phyloP scores from a whole-genome alignment of 2,797 vertebrate species.

The Brachymystax lenok region DNA sequence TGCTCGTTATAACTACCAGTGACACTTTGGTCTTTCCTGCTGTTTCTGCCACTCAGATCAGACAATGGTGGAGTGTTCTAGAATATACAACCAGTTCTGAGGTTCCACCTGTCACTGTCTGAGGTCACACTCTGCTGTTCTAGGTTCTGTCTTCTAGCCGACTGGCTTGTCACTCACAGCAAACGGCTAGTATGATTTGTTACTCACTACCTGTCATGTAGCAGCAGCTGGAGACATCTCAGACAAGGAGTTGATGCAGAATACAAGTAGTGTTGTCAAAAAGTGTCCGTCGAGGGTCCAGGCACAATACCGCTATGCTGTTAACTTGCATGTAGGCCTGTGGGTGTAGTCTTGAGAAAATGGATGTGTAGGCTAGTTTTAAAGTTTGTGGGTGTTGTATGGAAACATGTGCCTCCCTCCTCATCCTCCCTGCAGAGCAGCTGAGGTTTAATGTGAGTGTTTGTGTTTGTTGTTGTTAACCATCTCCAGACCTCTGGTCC shows the following conservation, averaged over 20 bases:
- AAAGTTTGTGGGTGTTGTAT: not conserved
- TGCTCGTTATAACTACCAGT: not conserved
- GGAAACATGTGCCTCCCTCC: not conserved
- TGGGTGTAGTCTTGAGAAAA: not conserved
- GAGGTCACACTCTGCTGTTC: not conserved
- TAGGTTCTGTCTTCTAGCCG: not conserved
- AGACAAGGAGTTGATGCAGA: not conserved
- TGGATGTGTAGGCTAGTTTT: not conserved
- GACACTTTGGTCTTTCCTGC: not conserved
- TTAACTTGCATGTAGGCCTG: not conserved
- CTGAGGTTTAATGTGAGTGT: constrained; percentile 7
- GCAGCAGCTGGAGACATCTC: not conserved
- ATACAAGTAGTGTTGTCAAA: not conserved
- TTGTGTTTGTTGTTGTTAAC: constrained; percentile 1
- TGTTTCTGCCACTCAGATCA: not conserved
- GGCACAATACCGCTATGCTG: not conserved
- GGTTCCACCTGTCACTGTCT: not conserved
- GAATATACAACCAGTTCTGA: not conserved
- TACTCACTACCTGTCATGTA: not conserved
- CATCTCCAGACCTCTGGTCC: constrained; percentile 15
- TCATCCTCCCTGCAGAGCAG: not conserved
- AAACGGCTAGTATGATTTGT: not conserved
- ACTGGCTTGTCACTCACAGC: not conserved
- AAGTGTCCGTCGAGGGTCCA: not conserved
- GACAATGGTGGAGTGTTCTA: not conserved